These are phyloP conservation scores for Eonycteris spelaea DNA, from an alignment of 2,113 vertebrate genomes.

Conservation along the genomic window DNA sequence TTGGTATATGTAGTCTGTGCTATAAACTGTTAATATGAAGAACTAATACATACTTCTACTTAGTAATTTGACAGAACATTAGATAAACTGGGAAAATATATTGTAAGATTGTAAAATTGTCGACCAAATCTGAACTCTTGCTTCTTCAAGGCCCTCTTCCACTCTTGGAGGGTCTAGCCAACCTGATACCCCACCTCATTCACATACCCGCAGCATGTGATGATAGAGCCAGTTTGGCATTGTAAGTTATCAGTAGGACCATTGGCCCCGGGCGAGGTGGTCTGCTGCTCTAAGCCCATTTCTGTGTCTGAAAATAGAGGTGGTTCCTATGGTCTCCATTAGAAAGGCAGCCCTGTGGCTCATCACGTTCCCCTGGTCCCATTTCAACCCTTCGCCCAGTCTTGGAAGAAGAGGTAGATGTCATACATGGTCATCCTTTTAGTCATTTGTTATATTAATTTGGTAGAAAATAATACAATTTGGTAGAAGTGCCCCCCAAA, in stretches of 20 bases:
- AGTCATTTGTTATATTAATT: neutral
- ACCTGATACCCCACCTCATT: too few relatives aligned
- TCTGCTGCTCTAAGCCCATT: neutral
- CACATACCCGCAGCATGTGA: too few relatives aligned
- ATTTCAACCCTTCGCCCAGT: neutral
- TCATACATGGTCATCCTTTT: neutral
- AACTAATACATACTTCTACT: neutral
- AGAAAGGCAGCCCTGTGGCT: neutral
- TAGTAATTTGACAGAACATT: neutral
- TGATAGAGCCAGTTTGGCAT: too few relatives aligned
- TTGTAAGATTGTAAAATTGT: neutral
- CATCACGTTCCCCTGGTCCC: neutral
- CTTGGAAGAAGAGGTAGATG: neutral
- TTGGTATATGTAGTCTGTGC: neutral
- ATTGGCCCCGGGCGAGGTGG: neutral
- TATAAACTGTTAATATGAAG: fast-evolving
- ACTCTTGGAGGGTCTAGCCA: neutral
- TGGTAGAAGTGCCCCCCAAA: neutral
- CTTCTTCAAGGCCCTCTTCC: neutral
- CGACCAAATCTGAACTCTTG: neutral
- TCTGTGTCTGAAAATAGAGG: neutral
- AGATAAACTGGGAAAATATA: neutral
- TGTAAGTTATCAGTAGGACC: neutral
- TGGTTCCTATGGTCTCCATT: neutral
- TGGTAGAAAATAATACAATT: neutral